Conservation (phyloP, 2,113 vertebrate genomes). For the Phasianus colchicus region DNA sequence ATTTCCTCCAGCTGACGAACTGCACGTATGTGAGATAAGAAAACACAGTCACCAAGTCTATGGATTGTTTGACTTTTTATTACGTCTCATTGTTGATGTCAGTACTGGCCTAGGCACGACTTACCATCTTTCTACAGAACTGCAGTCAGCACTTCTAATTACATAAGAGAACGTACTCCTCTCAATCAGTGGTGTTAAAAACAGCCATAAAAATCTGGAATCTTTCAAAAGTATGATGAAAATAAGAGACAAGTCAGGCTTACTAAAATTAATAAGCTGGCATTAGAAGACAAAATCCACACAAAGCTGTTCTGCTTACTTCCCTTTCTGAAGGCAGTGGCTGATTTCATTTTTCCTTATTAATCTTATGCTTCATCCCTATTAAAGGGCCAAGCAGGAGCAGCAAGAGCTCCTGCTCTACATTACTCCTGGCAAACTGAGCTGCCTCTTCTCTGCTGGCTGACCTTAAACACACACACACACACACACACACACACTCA, state of each 20-base stretch:
- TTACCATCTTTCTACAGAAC: neutral
- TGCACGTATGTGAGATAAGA: neutral
- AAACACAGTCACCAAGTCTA: neutral
- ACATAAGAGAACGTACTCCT: neutral
- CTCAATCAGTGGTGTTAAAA: neutral
- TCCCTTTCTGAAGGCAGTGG: neutral
- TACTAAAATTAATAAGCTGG: neutral
- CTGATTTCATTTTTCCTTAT: neutral
- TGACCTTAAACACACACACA: neutral
- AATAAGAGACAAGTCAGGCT: neutral
- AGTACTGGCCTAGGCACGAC: neutral
- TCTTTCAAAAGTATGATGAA: neutral
- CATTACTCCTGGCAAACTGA: neutral
- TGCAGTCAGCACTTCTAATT: neutral
- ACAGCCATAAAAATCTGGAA: neutral
- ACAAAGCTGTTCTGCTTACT: neutral
- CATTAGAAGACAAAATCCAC: neutral
- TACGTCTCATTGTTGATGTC: neutral
- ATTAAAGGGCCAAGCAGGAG: neutral
- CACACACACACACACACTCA: neutral
- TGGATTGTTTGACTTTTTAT: neutral
- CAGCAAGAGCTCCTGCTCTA: neutral
- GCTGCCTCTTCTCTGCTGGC: neutral
- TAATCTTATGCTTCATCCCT: neutral
- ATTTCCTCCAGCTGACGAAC: conserved; percentile 1